Percentiles rank a stretch among this genome's conserved stretches.
Evolutionary conservation across 2,797 vertebrate species (phyloP).

Genomic region (Leptodactylus fallax): DNA sequence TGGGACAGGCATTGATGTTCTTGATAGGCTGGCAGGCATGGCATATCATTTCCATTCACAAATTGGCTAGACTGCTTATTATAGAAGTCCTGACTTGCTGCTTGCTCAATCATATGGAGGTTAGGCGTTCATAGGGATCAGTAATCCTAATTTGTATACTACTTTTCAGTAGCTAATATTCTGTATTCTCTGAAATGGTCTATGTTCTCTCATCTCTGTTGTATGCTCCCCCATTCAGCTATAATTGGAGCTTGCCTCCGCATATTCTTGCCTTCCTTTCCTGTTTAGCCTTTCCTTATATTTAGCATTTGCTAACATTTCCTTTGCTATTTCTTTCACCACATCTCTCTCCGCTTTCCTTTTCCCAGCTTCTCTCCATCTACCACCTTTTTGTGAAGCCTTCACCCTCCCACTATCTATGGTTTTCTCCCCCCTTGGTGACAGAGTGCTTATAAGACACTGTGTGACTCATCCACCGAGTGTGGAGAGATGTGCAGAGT

Average conservation of each 20-base stretch:
- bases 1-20: neutral
- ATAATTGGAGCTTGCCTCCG: too few species aligned
- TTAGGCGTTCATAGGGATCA: too few species aligned
- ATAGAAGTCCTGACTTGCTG: neutral
- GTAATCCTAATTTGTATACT: neutral
- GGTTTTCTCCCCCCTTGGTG: slow-evolving; percentile 15
- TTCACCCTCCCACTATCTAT: slow-evolving; percentile 19
- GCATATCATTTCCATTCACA: neutral
- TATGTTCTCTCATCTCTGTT: neutral
- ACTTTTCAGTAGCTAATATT: neutral
- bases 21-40: neutral
- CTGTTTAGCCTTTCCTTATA: neutral
- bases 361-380: neutral
- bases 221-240: neutral
- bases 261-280: too few species aligned
- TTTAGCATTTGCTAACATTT: neutral
- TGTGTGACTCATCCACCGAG: slow-evolving; percentile 60
- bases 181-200: neutral
- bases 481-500: slow-evolving; percentile 58
- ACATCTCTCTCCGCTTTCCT: neutral
- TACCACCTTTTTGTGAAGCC: slow-evolving; percentile 7
- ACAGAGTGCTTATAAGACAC: slow-evolving; percentile 49
- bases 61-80: neutral
- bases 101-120: neutral
- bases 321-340: neutral